These are phyloP conservation scores for Desmophyllum pertusum DNA, from an alignment of 92 coral and sea anemone species.

Conservation along the genomic window DNA sequence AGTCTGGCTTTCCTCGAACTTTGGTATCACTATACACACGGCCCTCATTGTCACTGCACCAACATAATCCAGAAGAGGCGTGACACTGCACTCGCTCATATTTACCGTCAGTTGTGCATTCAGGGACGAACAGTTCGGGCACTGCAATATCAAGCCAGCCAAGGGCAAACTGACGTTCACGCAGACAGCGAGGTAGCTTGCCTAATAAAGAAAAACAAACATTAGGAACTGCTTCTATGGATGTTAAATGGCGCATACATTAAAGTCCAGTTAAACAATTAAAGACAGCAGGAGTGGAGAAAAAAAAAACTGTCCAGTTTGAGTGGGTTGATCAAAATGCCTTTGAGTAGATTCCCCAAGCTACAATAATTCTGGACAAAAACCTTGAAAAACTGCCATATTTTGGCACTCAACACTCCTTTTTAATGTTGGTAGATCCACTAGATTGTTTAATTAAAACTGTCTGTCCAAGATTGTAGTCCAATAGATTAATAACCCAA, in stretches of 20 bases:
- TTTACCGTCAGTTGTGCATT: slow-evolving; percentile 78
- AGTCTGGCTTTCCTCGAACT: slow-evolving; percentile 78
- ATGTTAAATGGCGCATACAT: background rate
- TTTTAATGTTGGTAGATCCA: no score
- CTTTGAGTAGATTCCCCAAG: background rate
- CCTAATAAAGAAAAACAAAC: slow-evolving; percentile 8
- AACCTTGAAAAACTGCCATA: no score
- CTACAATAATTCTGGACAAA: no score
- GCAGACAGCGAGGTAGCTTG: slow-evolving; percentile 61
- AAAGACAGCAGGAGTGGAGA: no score
- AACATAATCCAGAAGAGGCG: slow-evolving; percentile 66
- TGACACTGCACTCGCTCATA: slow-evolving; percentile 81
- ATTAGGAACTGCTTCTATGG: background rate
- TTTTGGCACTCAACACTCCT: no score
- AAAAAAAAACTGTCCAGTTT: background rate
- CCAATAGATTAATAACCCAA: background rate
- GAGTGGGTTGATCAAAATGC: background rate
- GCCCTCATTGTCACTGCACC: slow-evolving; percentile 85
- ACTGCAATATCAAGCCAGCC: slow-evolving; percentile 82
- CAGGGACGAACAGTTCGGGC: slow-evolving; percentile 74
- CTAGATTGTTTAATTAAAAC: no score
- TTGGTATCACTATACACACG: slow-evolving; percentile 65
- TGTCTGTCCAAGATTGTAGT: no score
- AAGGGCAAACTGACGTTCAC: slow-evolving; percentile 79
- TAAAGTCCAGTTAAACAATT: background rate